Conservation (phyloP, 2,888 invertebrate species). For the Eristalis arbustorum region DNA sequence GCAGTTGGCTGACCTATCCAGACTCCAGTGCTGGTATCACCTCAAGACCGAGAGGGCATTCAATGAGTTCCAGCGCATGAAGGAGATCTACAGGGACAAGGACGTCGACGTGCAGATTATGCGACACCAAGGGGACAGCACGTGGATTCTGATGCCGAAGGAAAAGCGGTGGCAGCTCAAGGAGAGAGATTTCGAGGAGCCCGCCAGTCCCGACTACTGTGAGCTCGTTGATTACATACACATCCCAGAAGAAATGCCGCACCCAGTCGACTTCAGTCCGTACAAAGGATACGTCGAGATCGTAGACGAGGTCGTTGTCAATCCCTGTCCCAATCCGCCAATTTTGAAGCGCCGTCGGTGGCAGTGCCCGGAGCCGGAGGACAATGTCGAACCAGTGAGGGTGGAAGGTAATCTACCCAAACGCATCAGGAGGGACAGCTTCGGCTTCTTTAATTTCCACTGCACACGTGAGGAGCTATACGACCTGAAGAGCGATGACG, state of each 20-base stretch:
- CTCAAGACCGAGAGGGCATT: background rate
- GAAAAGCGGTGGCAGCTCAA: background rate
- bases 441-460: background rate
- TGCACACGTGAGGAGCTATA: background rate
- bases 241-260: too few relatives aligned
- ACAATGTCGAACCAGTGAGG: background rate
- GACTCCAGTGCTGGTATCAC: background rate
- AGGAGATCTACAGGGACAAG: background rate
- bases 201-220: too few relatives aligned
- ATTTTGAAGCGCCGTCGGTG: background rate
- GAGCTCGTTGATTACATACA: too few relatives aligned
- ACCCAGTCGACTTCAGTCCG: too few relatives aligned
- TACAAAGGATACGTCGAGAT: too few relatives aligned
- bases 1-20: background rate
- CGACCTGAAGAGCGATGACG: background rate
- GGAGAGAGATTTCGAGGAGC: too few relatives aligned
- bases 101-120: background rate
- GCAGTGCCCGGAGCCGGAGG: background rate
- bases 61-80: background rate
- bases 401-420: background rate
- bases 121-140: background rate
- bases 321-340: background rate
- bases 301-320: too few relatives aligned
- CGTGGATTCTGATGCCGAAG: background rate
- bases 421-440: background rate